A percentile compares a stretch with the other conserved stretches of the same genome.
These are phyloP conservation scores for Lepisosteus oculatus DNA, from an alignment of 2,113 vertebrate genomes.

Conservation along the genomic window DNA sequence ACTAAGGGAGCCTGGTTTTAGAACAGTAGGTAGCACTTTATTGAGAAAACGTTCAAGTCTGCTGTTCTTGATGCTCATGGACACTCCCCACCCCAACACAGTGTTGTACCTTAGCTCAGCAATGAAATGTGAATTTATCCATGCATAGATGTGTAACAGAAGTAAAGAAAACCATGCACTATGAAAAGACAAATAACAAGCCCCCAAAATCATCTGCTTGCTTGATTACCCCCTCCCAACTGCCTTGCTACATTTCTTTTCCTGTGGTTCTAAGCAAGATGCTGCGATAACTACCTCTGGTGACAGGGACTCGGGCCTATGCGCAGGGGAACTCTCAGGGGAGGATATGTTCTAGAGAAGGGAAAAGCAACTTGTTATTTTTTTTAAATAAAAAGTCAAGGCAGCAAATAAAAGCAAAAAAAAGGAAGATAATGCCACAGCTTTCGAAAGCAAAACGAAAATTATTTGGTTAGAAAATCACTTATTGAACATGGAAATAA, in stretches of 20 bases:
- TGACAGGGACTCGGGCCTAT: constrained; percentile 87
- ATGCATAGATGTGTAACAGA: not conserved
- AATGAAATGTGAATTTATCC: too few relatives aligned
- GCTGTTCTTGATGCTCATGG: too few relatives aligned
- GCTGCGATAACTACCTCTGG: constrained; percentile 77
- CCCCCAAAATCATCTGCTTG: not conserved
- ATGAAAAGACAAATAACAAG: not conserved
- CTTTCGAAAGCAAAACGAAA: constrained; percentile 27
- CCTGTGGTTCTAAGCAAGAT: constrained; percentile 43
- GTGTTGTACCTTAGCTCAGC: too few relatives aligned
- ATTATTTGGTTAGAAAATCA: constrained; percentile 21
- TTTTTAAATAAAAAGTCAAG: constrained; percentile 51
- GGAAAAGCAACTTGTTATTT: constrained; percentile 72
- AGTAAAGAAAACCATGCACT: constrained; percentile 1
- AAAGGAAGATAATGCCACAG: constrained; percentile 46
- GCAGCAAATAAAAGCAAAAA: constrained; percentile 57
- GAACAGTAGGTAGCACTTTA: too few relatives aligned
- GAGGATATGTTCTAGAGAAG: constrained; percentile 91
- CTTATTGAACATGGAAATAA: not conserved
- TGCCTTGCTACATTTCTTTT: constrained; percentile 32
- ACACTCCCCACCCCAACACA: too few relatives aligned
- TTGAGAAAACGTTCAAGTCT: too few relatives aligned
- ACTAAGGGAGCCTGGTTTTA: too few relatives aligned
- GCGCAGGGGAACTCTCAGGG: constrained; percentile 87
- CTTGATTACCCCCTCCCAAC: constrained; percentile 20